Percentiles rank a stretch among this genome's conserved stretches.
phyloP scores from a whole-genome alignment of 2,113 vertebrate species.

The Podarcis muralis region DNA sequence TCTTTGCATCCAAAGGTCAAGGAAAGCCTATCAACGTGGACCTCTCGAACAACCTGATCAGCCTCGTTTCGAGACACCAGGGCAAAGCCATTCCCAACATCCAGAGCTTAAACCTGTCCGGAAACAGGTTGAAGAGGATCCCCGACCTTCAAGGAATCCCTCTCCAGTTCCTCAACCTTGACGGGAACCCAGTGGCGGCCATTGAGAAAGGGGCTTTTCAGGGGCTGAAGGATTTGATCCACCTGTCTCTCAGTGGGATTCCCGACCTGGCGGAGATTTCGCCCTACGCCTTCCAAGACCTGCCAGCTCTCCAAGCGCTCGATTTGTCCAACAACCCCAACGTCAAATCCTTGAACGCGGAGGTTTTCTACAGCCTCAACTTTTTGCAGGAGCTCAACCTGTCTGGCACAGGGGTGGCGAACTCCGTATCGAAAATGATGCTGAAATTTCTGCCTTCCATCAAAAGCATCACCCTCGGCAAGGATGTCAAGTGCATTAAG shows the following conservation, averaged over 20 bases:
- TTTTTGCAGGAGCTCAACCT: slow-evolving; percentile 92
- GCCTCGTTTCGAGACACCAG: slow-evolving; percentile 60
- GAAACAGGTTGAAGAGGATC: slow-evolving; percentile 79
- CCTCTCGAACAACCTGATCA: slow-evolving; percentile 87
- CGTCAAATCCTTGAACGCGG: slow-evolving; percentile 76
- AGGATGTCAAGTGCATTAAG: slow-evolving; percentile 84
- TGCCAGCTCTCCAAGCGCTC: slow-evolving; percentile 86
- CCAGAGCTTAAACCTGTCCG: slow-evolving; percentile 87
- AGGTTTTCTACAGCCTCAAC: slow-evolving; percentile 82
- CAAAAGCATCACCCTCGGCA: slow-evolving; percentile 84
- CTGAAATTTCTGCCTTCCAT: slow-evolving; percentile 86
- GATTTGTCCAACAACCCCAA: slow-evolving; percentile 88
- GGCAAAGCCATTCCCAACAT: slow-evolving; percentile 73
- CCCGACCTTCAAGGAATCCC: slow-evolving; percentile 83
- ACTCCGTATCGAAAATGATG: slow-evolving; percentile 78
- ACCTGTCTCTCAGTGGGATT: slow-evolving; percentile 86
- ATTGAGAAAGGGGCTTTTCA: slow-evolving; percentile 79
- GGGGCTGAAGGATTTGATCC: slow-evolving; percentile 83
- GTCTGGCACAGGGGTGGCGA: slow-evolving; percentile 77
- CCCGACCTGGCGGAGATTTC: slow-evolving; percentile 74
- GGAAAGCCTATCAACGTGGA: slow-evolving; percentile 85
- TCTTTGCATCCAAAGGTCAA: slow-evolving; percentile 83
- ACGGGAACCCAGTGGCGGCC: slow-evolving; percentile 82
- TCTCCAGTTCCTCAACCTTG: slow-evolving; percentile 88
- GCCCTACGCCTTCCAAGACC: slow-evolving; percentile 80